Conservation (phyloP, 2,797 vertebrate genomes). For the Eulemur rubriventer region DNA sequence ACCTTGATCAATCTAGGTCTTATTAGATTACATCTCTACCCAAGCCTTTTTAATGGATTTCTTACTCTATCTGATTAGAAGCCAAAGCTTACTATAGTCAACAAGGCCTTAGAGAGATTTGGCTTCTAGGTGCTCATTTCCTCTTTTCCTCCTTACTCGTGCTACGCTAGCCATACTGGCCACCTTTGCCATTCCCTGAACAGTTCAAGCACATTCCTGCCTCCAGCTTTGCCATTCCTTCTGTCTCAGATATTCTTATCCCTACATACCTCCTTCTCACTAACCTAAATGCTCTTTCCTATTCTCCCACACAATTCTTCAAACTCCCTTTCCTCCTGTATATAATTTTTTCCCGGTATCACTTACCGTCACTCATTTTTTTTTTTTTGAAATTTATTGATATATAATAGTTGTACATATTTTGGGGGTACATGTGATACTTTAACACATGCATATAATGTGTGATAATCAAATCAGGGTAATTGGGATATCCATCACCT, state of each 20-base stretch:
- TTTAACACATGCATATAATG: background rate
- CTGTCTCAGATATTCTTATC: background rate
- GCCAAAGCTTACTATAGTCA: background rate
- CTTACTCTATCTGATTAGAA: background rate
- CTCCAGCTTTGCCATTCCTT: background rate
- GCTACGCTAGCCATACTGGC: rapidly evolving
- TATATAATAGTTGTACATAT: background rate
- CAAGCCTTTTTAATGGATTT: background rate
- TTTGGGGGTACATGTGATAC: background rate
- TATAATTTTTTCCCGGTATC: background rate
- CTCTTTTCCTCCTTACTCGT: background rate
- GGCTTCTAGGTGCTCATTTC: background rate
- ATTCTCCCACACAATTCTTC: background rate
- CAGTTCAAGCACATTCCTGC: background rate
- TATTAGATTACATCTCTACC: background rate
- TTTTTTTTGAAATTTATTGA: background rate
- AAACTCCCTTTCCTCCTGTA: background rate
- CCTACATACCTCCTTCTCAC: background rate
- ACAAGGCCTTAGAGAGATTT: rapidly evolving
- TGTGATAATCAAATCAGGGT: background rate
- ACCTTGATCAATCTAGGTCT: background rate
- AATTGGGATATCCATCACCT: background rate
- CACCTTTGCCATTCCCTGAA: background rate
- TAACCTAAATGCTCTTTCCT: background rate
- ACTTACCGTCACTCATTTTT: background rate